Evolutionary conservation across 2,797 vertebrate genomes (phyloP), one percentile per base, ranked within the genome.

Genomic region (Sardinella longiceps): DNA sequence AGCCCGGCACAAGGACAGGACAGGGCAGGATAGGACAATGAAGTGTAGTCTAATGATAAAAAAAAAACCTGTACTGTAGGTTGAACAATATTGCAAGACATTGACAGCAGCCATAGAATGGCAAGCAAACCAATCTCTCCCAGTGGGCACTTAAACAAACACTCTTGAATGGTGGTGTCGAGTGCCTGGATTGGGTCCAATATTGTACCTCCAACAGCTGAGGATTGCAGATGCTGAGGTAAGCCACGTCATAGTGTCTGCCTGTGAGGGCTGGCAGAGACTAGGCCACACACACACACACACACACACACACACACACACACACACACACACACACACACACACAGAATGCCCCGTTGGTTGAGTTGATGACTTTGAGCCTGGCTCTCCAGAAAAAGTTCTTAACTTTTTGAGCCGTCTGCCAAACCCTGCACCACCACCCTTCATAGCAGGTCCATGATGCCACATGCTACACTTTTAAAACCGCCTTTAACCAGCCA

Each of bases 211-310:
- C 56, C n/a, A 60, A 25, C 56, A 60, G 56, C 56, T 60, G 56
- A 60, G 56, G n/a, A n/a, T 10, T 43, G 63, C 63, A 77, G 37
- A 77, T 43, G 33, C 37, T 77, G 70, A 77, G 70, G 70, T 77
- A 77, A 43, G 70, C 18, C 70, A 23, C 2, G 33, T 37, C 33
- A 20, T 15, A 15, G 30, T 20, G 66, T 15, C 66, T 7, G 33
- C 33, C 33, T 39, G 70, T 39, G 7, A 23, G 5, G 37, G 70
- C 70, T 77, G 37, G 15, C 33, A 77, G 37, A 23, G 33, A 15
- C 23, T 25, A n/a, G 56, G 56, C 6, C 56, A 60, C 56, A 56
- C 23, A 56, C 23, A n/a, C 0, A 14, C 43, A 45, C 43, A 45
- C 50, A 2, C 50, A 12, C 48, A 7, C 50, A 12, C 48, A 7